phyloP scores from a whole-genome alignment of 1,140 invertebrate genomes.

The Antheraea pernyi region DNA sequence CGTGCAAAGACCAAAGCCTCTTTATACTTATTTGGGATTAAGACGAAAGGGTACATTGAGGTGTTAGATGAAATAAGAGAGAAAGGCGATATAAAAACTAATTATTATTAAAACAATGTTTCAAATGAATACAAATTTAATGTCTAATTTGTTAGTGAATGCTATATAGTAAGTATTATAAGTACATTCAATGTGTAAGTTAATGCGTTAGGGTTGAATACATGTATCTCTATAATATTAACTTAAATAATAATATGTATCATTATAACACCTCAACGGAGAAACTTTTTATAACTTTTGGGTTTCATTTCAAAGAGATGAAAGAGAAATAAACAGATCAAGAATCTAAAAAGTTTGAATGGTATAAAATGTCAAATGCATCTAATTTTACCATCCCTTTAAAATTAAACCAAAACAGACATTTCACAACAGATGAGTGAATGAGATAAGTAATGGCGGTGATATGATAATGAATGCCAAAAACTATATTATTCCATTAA shows the following conservation, averaged over 20 bases:
- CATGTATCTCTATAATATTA: background rate
- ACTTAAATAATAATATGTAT: constrained; percentile 1
- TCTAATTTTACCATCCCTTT: constrained; percentile 38
- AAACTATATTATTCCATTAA: constrained; percentile 71
- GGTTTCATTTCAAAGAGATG: constrained; percentile 41
- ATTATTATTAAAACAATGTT: constrained; percentile 54
- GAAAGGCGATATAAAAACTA: constrained; percentile 30
- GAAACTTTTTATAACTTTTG: constrained; percentile 25
- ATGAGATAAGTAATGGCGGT: constrained; percentile 39
- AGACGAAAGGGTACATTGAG: constrained; percentile 34
- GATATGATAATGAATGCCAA: constrained; percentile 38
- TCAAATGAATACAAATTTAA: constrained; percentile 50
- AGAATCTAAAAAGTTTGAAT: constrained; percentile 16
- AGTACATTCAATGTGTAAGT: constrained; percentile 34
- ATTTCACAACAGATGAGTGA: constrained; percentile 43
- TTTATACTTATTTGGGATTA: constrained; percentile 65
- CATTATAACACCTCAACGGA: constrained; percentile 33
- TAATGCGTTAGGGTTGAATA: constrained; percentile 27
- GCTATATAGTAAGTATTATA: constrained; percentile 34
- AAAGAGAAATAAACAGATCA: constrained; percentile 12
- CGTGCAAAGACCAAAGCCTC: constrained; percentile 76
- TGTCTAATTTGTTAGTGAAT: constrained; percentile 40
- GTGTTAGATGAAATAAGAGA: constrained; percentile 32
- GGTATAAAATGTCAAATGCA: constrained; percentile 31
- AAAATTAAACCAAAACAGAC: constrained; percentile 37